Evolutionary conservation across 2,113 vertebrate genomes (phyloP), one percentile per base, ranked within the genome.

Genomic region (Entomyzon cyanotis): DNA sequence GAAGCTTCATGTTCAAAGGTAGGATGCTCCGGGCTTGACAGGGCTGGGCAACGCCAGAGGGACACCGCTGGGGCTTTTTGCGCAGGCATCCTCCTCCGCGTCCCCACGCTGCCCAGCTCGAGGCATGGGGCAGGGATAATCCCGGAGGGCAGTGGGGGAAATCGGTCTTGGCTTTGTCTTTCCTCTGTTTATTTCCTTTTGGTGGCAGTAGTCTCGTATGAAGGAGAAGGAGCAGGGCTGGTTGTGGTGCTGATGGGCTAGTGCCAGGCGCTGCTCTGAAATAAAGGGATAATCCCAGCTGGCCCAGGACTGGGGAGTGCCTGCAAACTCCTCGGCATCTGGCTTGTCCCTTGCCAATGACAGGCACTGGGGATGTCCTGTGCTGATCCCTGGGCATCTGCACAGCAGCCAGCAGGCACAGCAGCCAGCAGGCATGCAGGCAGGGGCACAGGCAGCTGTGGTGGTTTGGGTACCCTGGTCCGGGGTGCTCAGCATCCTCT

Each of bases 1-100:
- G 94, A 98, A 97, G 95, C 97, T 98, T 98, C 98, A 98, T 98
- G 98, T 98, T 98, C 95, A 98, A 98, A 98, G 98, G 98, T 98
- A 98, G 90, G 98, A 96, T 95, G 94, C 91, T 92, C 76, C 16
- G 79, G 96, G 93, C 50, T 92, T 60, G 41, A 49, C 79, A 75
- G 76, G 87, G 96, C 67, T 94, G 78, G 71, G 79, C 4, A 75
- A 74, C 65, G 81, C 84, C 11, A 63, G 90, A 89, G 92, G 91
- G 89, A 79, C 5, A 35, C 86, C 6, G 58, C 91, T 56, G 68
- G 62, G 84, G 85, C 25, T 88, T 90, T 96, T 30, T 5, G 28
- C 21, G 64, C 52, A 70, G 69, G 76, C 95, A 93, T 80, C 59
- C 27, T 77, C 33, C 0, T 0, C 59, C 0, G 5, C 88, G n/a